Evolutionary conservation across 2,888 invertebrate species (phyloP), one percentile per base, ranked within the genome.

Genomic region (Cheilosia scutellata): DNA sequence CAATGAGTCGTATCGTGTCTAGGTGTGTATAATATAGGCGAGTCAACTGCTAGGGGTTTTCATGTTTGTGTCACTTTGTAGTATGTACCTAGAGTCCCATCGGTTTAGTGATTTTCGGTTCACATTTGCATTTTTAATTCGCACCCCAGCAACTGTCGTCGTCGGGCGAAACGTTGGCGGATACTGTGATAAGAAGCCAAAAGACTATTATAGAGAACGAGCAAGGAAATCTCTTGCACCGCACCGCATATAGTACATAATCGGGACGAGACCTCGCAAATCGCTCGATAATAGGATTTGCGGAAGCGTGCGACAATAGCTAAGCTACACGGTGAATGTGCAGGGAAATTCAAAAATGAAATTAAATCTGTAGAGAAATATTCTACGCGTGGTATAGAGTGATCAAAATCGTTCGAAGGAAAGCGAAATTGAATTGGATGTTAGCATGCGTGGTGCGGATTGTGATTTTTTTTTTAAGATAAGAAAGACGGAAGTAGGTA

Each of bases 101-200:
- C 66, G 71, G 71, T 77, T 86, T 82, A 82, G 86, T 77, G 82
- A 72, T 86, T 86, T 86, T 76, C 63, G 86, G 76, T 82, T 72
- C 76, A 77, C 76, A 86, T 86, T 86, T 86, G 86, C 86, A 86
- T 82, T 86, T 86, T 86, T 86, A 86, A 86, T 86, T 86, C 80
- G 68, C 76, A 82, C 72, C 60, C 66, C 31, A 13, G 42, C 37
- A 11, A 16, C 5, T n/a, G n/a, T n/a, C 53, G 27, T 51, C 5
- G 55, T 20, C 2, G 20, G 20, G 20, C 44, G 49, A 53, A 70
- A 20, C 58, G 16, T 3, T 37, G 37, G 29, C 62, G 72, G 42
- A 79, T 66, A 70, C 55, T 70, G 62, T 65, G 75, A 79, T 84
- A 79, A 84, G 71, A 75, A 71, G 60, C 60, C 65, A 79, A 74